Evolutionary conservation across 2,113 vertebrate genomes (phyloP).

Genomic region (Saiga tatarica): DNA sequence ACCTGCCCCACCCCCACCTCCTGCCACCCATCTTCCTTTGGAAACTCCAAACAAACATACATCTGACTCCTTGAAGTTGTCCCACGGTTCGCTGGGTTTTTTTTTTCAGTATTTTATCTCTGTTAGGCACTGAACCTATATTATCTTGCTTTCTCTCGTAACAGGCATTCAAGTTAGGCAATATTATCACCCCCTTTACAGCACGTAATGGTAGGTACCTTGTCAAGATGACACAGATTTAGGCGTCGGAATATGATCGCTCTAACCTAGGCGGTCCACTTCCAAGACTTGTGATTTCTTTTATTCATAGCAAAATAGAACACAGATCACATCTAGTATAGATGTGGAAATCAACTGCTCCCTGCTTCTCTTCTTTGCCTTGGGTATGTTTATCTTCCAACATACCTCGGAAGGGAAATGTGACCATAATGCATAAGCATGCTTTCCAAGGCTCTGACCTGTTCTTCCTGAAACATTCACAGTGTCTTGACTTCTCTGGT

Average conservation of each 20-base stretch:
- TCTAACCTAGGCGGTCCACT: not conserved
- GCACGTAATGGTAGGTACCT: not conserved
- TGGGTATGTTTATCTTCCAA: not conserved
- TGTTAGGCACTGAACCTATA: not conserved
- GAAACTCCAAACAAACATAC: not conserved
- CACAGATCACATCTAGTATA: not conserved
- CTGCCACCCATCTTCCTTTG: not conserved
- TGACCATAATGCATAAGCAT: not conserved
- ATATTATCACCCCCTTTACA: not conserved
- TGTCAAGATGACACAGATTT: not conserved
- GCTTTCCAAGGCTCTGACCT: not conserved
- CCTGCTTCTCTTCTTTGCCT: not conserved
- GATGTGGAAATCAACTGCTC: not conserved
- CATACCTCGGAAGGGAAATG: not conserved
- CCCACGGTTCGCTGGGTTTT: not conserved
- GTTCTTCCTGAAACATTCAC: not conserved
- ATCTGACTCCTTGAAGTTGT: not conserved
- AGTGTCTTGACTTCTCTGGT: not conserved
- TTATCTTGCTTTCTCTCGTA: not conserved
- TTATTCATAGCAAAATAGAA: not conserved
- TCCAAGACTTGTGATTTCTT: not conserved
- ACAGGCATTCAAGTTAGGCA: not conserved
- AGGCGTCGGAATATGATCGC: not conserved
- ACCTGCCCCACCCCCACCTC: not conserved
- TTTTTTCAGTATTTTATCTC: not conserved